Evolutionary conservation across 2,797 vertebrate species (phyloP), one percentile per base, ranked within the genome.

Genomic region (Gallinago solitaria): DNA sequence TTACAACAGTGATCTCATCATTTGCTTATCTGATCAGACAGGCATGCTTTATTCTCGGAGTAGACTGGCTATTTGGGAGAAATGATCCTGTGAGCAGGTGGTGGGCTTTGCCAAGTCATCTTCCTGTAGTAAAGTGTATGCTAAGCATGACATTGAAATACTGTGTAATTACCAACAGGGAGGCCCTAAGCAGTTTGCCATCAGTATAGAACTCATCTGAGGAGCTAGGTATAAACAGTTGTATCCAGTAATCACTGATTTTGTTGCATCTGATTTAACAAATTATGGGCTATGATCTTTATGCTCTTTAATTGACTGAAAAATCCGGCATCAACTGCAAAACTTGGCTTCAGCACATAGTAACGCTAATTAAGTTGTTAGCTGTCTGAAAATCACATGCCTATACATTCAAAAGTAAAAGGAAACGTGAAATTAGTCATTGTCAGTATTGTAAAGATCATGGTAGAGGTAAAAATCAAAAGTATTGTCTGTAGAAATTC

Each of bases 151-250:
- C 54, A 28, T 5, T 91, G 92, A 89, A 94, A 85, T 88, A 71
- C 37, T 37, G 11, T 71, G 27, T 89, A 85, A 92, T 96, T 93
- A 94, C 51, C 65, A 81, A 75, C 39, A 12, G 33, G 33, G 63
- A 87, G 53, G 65, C 39, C 59, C 39, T 81, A 82, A 86, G 70
- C 39, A 83, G 73, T 95, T 94, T 96, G 50, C 94, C 90, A 56
- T 76, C 47, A 79, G 65, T 65, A 57, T 65, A 81, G 84, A 96
- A 77, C 16, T 87, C 16, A 37, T 67, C 89, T 92, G 69, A 67
- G 32, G 73, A 88, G 54, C 73, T 88, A 50, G 45, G 16, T 87
- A n/a, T 64, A 70, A 87, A 48, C 43, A 79, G 51, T 63, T 76
- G 30, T 76, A 60, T 84, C 43, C 15, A 77, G 37, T 67, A 56